Conservation (phyloP, 2,888 invertebrate genomes). For the Drosophila acutilabella region DNA sequence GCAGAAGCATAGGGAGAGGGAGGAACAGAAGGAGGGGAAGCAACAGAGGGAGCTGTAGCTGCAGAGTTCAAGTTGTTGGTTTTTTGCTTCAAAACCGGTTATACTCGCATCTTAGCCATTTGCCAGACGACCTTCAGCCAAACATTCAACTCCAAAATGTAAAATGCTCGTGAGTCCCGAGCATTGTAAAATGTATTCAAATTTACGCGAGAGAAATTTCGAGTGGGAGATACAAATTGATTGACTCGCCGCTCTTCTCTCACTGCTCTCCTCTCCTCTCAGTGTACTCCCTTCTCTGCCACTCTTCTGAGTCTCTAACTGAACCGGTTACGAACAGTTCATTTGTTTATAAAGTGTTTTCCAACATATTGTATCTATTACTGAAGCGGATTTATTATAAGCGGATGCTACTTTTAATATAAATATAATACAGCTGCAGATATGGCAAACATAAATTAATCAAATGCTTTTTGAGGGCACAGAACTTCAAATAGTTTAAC, state of each 20-base stretch:
- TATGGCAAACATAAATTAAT: constrained; percentile 5
- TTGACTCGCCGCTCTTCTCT: constrained; percentile 4
- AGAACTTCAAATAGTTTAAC: background rate
- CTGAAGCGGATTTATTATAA: constrained; percentile 10
- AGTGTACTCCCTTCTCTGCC: too few species aligned
- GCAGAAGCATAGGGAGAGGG: background rate
- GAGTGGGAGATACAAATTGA: constrained; percentile 13
- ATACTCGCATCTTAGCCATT: constrained; percentile 33
- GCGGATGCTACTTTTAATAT: constrained; percentile 15
- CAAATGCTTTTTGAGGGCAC: constrained; percentile 2
- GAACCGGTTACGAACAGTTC: constrained; percentile 31
- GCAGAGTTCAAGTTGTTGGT: constrained; percentile 27
- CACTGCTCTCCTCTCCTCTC: background rate
- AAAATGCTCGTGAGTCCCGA: constrained; percentile 9
- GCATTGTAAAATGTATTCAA: constrained; percentile 27
- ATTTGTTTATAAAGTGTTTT: constrained; percentile 14
- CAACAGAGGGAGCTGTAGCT: background rate
- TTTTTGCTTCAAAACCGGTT: constrained; percentile 38
- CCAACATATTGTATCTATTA: background rate
- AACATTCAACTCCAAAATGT: constrained; percentile 9
- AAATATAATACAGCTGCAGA: background rate
- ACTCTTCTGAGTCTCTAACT: too few species aligned
- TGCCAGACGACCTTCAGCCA: constrained; percentile 58
- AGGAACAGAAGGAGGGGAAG: background rate
- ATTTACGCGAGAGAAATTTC: constrained; percentile 29